phyloP scores from a whole-genome alignment of 64 coral and sea anemone species.

The Catalaphyllia jardinei region DNA sequence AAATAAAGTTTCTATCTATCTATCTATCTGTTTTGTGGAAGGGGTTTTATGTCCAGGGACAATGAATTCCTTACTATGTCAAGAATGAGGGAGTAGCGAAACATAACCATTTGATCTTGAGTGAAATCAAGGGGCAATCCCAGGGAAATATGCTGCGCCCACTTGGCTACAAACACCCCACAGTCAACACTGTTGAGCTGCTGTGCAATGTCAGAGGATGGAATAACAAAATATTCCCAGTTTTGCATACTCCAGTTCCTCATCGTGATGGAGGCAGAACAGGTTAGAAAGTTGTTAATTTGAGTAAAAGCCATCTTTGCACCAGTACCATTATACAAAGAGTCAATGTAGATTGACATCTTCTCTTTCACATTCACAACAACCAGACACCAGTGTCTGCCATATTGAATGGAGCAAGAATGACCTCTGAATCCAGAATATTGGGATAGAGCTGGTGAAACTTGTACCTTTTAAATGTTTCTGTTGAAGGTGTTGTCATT shows the following conservation, averaged over 20 bases:
- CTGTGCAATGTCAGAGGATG: constrained; percentile 32
- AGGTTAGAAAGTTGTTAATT: constrained; percentile 54
- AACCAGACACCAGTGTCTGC: constrained; percentile 54
- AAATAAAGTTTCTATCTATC: too few relatives aligned
- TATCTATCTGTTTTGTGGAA: neutral
- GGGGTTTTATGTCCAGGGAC: constrained; percentile 18
- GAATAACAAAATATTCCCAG: constrained; percentile 51
- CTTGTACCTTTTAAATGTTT: constrained; percentile 40
- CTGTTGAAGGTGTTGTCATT: constrained; percentile 49
- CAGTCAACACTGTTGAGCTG: constrained; percentile 62
- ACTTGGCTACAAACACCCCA: constrained; percentile 72
- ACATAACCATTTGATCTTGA: constrained; percentile 34
- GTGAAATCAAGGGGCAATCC: constrained; percentile 64
- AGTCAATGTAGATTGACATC: constrained; percentile 51
- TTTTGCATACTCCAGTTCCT: constrained; percentile 4
- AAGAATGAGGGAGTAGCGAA: constrained; percentile 52
- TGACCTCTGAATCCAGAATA: constrained; percentile 48
- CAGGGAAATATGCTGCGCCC: constrained; percentile 57
- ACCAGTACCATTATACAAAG: constrained; percentile 47
- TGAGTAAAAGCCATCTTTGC: constrained; percentile 45
- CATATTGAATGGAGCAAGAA: constrained; percentile 66
- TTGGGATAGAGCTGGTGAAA: constrained; percentile 43
- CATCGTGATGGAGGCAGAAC: neutral
- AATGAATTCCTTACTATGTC: constrained; percentile 13
- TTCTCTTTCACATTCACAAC: constrained; percentile 23